phyloP scores from a whole-genome alignment of 2,113 vertebrate species.

The Cyprinodon variegatus region DNA sequence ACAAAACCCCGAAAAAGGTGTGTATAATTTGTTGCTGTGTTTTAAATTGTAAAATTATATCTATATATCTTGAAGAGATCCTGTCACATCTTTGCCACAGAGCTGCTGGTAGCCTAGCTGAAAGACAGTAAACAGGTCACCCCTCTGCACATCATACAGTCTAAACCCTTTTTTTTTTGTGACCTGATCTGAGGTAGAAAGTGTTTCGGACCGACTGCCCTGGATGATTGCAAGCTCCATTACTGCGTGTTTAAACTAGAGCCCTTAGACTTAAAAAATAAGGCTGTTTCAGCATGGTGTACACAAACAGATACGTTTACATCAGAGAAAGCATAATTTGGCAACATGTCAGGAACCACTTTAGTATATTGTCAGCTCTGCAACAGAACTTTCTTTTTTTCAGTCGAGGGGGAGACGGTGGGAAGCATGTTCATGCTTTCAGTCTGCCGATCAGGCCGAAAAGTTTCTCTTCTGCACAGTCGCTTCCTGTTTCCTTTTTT shows the following conservation, averaged over 20 bases:
- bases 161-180: neutral
- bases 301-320: neutral
- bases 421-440: slow-evolving; percentile 36
- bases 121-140: slow-evolving; percentile 19
- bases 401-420: slow-evolving; percentile 9
- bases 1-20: too few relatives aligned
- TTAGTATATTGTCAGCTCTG: neutral
- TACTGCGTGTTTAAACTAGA: neutral
- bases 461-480: slow-evolving; percentile 78
- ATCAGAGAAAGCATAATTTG: neutral
- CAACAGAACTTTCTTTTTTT: neutral
- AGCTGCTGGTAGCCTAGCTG: slow-evolving; percentile 2
- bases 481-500: slow-evolving; percentile 73
- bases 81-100: neutral
- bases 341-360: neutral
- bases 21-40: neutral
- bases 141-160: neutral
- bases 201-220: neutral
- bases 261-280: neutral
- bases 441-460: slow-evolving; percentile 44
- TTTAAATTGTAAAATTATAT: neutral
- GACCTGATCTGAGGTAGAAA: neutral
- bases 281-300: neutral
- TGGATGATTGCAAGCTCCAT: neutral
- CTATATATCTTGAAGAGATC: neutral